Percentiles rank a stretch among this genome's conserved stretches.
These are phyloP conservation scores for Tetragnatha montana DNA, from an alignment of 2,888 invertebrate genomes.

Conservation along the genomic window DNA sequence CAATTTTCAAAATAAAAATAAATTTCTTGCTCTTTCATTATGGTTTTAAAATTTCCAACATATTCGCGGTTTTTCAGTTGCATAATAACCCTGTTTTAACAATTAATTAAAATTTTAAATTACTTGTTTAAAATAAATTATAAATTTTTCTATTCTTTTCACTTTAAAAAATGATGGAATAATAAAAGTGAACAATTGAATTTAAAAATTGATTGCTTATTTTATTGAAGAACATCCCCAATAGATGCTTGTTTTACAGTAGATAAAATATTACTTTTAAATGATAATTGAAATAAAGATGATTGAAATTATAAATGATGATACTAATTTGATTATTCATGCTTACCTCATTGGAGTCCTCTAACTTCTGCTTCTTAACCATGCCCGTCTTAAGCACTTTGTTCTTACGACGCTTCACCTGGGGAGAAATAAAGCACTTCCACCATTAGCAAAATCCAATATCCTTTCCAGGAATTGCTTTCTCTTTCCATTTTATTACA, in stretches of 20 bases:
- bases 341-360: constrained; percentile 55
- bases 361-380: constrained; percentile 71
- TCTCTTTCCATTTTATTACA: constrained; percentile 59
- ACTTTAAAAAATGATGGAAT: too few relatives aligned
- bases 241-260: not conserved
- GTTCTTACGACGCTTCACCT: constrained; percentile 69
- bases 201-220: too few relatives aligned
- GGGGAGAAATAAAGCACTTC: constrained; percentile 71
- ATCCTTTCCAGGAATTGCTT: constrained; percentile 38
- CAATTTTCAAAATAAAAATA: too few relatives aligned
- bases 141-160: too few relatives aligned
- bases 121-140: too few relatives aligned
- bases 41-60: too few relatives aligned
- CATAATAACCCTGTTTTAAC: too few relatives aligned
- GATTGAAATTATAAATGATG: too few relatives aligned
- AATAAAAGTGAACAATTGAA: too few relatives aligned
- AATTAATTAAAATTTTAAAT: too few relatives aligned
- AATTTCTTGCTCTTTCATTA: too few relatives aligned
- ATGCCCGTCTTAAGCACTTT: constrained; percentile 71
- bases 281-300: not conserved
- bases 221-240: not conserved
- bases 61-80: too few relatives aligned
- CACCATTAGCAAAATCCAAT: constrained; percentile 71
- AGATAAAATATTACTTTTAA: not conserved
- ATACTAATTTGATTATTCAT: not conserved